Evolutionary conservation across 2,113 vertebrate species (phyloP).

Genomic region (Cichladusa arquata): DNA sequence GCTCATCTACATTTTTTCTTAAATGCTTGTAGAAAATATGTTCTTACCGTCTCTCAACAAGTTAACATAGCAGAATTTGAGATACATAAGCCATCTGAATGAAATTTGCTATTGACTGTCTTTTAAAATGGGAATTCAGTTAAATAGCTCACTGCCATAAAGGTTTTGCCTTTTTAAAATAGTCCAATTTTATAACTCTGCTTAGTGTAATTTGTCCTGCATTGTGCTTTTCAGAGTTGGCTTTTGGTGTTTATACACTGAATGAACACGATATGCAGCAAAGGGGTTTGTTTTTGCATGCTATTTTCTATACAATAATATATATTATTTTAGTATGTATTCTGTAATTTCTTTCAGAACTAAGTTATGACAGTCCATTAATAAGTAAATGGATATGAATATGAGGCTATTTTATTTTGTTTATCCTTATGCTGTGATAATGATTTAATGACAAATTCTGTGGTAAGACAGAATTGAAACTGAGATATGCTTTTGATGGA

Average conservation of each 20-base stretch:
- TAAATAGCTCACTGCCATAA: not conserved
- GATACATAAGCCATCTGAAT: not conserved
- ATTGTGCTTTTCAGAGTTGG: constrained; percentile 7
- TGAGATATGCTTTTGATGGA: not conserved
- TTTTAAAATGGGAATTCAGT: not conserved
- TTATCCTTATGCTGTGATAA: not conserved
- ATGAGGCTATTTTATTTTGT: not conserved
- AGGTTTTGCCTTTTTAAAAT: not conserved
- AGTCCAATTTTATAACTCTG: not conserved
- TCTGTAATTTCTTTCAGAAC: constrained; percentile 29
- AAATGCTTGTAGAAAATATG: not conserved
- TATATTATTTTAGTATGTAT: not conserved
- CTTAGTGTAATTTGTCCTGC: not conserved
- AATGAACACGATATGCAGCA: not conserved
- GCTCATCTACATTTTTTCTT: not conserved
- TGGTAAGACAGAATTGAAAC: not conserved
- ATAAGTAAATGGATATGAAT: constrained; percentile 49
- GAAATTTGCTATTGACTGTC: not conserved
- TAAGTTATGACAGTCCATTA: constrained; percentile 39
- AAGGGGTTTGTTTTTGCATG: constrained; percentile 18
- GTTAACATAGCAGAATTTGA: not conserved
- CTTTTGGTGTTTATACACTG: not conserved
- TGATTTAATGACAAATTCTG: constrained; percentile 17
- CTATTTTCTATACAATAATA: not conserved
- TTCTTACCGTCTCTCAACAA: not conserved